Base-by-base conservation (phyloP, 2,113 vertebrate species). In the Cichladusa arquata region DNA sequence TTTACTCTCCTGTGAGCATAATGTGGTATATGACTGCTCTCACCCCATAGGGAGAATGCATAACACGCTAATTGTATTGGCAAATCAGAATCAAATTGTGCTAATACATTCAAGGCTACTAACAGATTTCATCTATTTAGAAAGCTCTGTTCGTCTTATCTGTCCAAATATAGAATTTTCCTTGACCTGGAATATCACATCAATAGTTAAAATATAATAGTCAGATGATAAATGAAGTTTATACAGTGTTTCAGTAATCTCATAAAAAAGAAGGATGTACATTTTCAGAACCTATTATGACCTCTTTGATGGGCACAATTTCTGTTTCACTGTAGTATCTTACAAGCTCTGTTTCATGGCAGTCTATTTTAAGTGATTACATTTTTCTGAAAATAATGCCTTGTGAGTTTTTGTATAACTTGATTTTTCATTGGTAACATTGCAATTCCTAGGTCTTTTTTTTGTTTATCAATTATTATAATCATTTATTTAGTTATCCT, bases 11-110 rank as follows among this genome's bases (percentile, higher is more conserved):
- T 86, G 54, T 87, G 81, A 95, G 40, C 79, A 90, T 92, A 86
- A 96, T 86, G 50, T 84, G 13, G 57, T 61, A 73, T 81, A 96
- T 86, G 81, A 96, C 80, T 76, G 61, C 86, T 71, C 60, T 96
- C 64, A 96, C 61, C 38, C 65, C 85, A 74, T 2, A 82, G 47
- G 74, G 54, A 57, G 89, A 90, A 93, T 4, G 11, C 70, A 78
- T 93, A 79, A 77, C 66, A 95, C 40, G 33, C 54, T 90, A 97
- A 93, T 93, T 97, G 74, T 80, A 94, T 83, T 87, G 80, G 96
- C 56, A 97, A 94, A 91, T 92, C 70, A 80, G 94, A 95, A 95
- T 90, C 66, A 92, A 97, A 96, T 85, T 95, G 40, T 71, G 29
- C 92, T 95, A 96, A 85, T 60, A 92, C 54, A 73, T 90, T 48